Evolutionary conservation across 2,888 invertebrate genomes (phyloP).

Genomic region (Drosophila kambysellisi): DNA sequence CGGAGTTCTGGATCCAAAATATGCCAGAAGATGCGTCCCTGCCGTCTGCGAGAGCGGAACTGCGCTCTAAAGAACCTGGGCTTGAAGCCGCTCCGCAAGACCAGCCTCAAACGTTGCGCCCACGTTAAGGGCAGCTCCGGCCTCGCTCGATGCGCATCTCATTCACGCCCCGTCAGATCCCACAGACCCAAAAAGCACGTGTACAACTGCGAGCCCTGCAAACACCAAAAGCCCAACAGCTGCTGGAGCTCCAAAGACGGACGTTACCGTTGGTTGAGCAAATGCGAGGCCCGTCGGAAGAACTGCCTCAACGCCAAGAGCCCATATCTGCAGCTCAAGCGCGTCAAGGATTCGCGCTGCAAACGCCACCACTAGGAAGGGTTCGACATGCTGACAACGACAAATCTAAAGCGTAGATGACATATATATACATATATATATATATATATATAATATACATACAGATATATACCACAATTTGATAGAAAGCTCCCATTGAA

Average conservation of each 20-base stretch:
- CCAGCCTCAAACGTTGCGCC: slow-evolving; percentile 34
- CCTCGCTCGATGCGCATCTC: slow-evolving; percentile 36
- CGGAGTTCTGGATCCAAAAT: slow-evolving; percentile 41
- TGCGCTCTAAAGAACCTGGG: slow-evolving; percentile 47
- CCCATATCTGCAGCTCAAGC: slow-evolving; percentile 32
- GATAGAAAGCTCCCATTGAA: background rate
- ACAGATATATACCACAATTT: background rate
- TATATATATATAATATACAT: too few species aligned
- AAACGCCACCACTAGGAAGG: slow-evolving; percentile 12
- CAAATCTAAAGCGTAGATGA: slow-evolving; percentile 3
- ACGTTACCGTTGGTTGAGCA: slow-evolving; percentile 57
- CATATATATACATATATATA: too few species aligned
- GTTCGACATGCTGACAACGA: slow-evolving; percentile 6
- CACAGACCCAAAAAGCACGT: slow-evolving; percentile 1
- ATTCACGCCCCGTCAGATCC: background rate
- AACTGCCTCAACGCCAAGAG: slow-evolving; percentile 60
- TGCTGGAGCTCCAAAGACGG: slow-evolving; percentile 63
- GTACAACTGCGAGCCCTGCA: slow-evolving; percentile 24
- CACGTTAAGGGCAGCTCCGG: slow-evolving; percentile 13
- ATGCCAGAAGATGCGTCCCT: slow-evolving; percentile 63
- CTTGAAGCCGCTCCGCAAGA: slow-evolving; percentile 11
- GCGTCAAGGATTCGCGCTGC: slow-evolving; percentile 32
- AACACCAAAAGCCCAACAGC: slow-evolving; percentile 23
- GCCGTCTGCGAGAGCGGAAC: slow-evolving; percentile 68
- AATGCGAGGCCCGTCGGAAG: slow-evolving; percentile 60